Percentiles rank a stretch among this genome's conserved stretches.
These are phyloP conservation scores for Hydra vulgaris DNA, from an alignment of 30 jellyfish, hydroid and myxozoan genomes.

Conservation along the genomic window DNA sequence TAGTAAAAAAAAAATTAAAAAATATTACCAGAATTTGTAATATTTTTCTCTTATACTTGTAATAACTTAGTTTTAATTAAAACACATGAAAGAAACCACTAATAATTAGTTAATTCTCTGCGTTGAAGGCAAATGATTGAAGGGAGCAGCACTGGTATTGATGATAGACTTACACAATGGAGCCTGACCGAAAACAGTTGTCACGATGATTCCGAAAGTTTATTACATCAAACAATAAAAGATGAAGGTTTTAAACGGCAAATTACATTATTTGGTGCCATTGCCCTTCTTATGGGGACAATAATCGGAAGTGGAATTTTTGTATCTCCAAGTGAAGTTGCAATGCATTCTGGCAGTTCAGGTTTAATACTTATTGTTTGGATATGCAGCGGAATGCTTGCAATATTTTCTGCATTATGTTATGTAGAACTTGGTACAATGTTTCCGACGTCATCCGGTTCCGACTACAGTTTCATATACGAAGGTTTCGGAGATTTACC, in stretches of 20 bases:
- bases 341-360: slow-evolving; percentile 36
- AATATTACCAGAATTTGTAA: too few species aligned
- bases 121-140: too few species aligned
- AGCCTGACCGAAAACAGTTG: too few species aligned
- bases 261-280: slow-evolving; percentile 23
- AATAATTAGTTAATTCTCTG: too few species aligned
- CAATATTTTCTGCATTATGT: slow-evolving; percentile 58
- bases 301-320: slow-evolving; percentile 55
- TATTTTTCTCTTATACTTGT: too few species aligned
- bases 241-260: slow-evolving; percentile 27
- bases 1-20: too few species aligned
- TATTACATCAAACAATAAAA: too few species aligned
- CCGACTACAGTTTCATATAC: slow-evolving; percentile 47
- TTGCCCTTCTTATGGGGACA: slow-evolving; percentile 23
- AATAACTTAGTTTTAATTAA: too few species aligned
- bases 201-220: too few species aligned
- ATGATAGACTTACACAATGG: too few species aligned
- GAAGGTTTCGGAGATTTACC: slow-evolving; percentile 62
- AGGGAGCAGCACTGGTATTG: too few species aligned
- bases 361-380: slow-evolving; percentile 74
- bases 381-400: slow-evolving; percentile 71
- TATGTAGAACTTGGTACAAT: slow-evolving; percentile 72
- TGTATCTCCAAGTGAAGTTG: slow-evolving; percentile 77
- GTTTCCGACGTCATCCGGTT: slow-evolving; percentile 63
- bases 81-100: too few species aligned